Evolutionary conservation across 2,113 vertebrate species (phyloP).

Genomic region (Typhlomys cinereus): DNA sequence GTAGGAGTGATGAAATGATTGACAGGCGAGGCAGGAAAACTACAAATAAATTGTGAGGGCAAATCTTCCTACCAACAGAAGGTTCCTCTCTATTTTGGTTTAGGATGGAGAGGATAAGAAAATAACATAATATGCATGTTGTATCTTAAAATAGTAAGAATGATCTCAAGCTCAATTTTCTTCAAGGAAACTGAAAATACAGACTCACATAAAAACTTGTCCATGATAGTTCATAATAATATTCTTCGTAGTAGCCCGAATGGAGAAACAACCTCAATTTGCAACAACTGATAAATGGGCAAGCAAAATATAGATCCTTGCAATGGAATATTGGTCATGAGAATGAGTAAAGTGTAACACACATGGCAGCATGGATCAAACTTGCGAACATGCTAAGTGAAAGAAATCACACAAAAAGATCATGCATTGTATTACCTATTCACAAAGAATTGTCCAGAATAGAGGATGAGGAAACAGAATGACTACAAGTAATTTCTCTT

Average conservation of each 20-base stretch:
- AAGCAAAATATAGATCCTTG: too few relatives aligned
- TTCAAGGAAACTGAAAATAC: conserved; percentile 1
- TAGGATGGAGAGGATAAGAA: conserved; percentile 1
- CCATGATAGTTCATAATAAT: neutral
- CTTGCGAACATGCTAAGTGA: neutral
- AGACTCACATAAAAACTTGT: neutral
- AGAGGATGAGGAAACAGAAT: neutral
- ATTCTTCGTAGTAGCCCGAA: neutral
- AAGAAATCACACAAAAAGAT: neutral
- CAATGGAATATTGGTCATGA: neutral
- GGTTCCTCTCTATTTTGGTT: conserved; percentile 1
- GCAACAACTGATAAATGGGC: neutral
- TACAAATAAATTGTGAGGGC: conserved; percentile 12
- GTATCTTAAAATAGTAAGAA: conserved; percentile 39
- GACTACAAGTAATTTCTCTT: neutral
- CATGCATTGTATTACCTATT: neutral
- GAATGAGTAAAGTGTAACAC: neutral
- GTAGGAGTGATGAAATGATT: neutral
- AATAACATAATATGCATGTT: neutral
- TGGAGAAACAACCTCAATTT: conserved; percentile 21
- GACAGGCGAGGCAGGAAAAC: neutral
- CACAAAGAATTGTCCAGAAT: neutral
- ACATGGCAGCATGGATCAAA: neutral
- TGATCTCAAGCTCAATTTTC: neutral
- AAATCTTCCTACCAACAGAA: neutral